Base-by-base conservation (phyloP, 2,113 vertebrate genomes). In the Sorex fumeus region DNA sequence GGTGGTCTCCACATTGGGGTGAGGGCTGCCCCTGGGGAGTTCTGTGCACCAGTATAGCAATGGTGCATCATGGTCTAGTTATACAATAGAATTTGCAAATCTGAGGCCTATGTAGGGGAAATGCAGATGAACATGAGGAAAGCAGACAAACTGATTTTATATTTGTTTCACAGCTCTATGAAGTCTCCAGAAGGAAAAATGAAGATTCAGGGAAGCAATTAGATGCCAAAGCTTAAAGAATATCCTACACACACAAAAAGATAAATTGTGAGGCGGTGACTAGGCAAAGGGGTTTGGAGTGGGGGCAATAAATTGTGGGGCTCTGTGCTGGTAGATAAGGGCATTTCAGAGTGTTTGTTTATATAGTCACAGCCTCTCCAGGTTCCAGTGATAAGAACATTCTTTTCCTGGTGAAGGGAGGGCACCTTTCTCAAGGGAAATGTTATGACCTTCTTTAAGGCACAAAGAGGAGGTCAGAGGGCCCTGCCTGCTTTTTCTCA, bases 301-400 rank as follows among this genome's bases (percentile, higher is more conserved):
- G 32, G 43, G 27, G 53, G 25, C 23, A 53, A 53, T 72, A 67
- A 43, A 32, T n/a, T 23, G 8, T 74, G 57, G 43, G 25, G 25
- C 12, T 47, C 75, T 79, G 32, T 4, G 30, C 32, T 57, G 66
- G 34, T 30, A 47, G 45, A 69, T 75, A 84, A 90, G 45, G 57
- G 34, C 80, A 72, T 80, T 80, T 80, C 66, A 67, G 75, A 30
- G 80, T 27, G 18, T 80, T 60, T 90, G 87, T 80, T 90, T 90
- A 12, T 53, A 75, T 4, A 47, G 34, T 34, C 8, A 21, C 18
- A 36, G 57, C 57, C 57, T 60, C 11, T 80, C 75, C 45, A 30
- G 71, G 45, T 19, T 85, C 67, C 50, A 67, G 47, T 85, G 87
- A 90, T 90, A 75, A 90, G 82, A 74, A 30, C 13, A 4, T 50